Base-by-base conservation (phyloP, 2,888 invertebrate genomes). In the Apamea sordens region DNA sequence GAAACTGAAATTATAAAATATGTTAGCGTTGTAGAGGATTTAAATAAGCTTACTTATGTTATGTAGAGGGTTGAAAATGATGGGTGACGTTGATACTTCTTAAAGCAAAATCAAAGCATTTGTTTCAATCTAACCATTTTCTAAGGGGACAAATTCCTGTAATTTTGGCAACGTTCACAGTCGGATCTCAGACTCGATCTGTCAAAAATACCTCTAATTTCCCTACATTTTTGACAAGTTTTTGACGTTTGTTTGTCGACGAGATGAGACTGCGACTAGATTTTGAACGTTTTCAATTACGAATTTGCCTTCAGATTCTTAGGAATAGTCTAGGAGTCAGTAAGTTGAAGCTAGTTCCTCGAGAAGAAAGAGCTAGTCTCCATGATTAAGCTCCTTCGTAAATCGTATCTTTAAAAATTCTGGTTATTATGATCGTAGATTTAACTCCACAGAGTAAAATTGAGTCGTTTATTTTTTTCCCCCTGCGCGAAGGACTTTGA, bases 381-480 rank as follows among this genome's bases (percentile, higher is more conserved):
- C 28, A 69, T 47, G 21, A 13, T 32, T 50, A 50, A 69, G 5
- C 50, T 32, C 24, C 5, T 28, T 70, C 24, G 21, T 70, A 18
- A 11, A 1, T 18, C 15, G 15, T 18, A 18, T 0, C 2, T 18
- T 11, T 36, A 7, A 36, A 36, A 32, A 15, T 8, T 59, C 32
- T 56, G 32, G 15, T 24, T 59, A 28, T 13, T 21, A 24, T n/a
- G 18, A 61, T 74, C 32, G 4, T 24, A n/a, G 13, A n/a, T 76
- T 76, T 64, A 24, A 1, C 24, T 56, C 24, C n/a, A 41, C 0
- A 47, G 32, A 0, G 18, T 32, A 68, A 47, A 83, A 78, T n/a
- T 36, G 68, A 63, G 84, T 64, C 53, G 47, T 69, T 13, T 21
- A 28, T 82, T 80, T 81, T 82, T 75, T 82, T 75, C 50, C 21